A percentile compares a stretch with the other conserved stretches of the same genome.
phyloP scores from a whole-genome alignment of 2,888 invertebrate species.

The Celastrina argiolus region DNA sequence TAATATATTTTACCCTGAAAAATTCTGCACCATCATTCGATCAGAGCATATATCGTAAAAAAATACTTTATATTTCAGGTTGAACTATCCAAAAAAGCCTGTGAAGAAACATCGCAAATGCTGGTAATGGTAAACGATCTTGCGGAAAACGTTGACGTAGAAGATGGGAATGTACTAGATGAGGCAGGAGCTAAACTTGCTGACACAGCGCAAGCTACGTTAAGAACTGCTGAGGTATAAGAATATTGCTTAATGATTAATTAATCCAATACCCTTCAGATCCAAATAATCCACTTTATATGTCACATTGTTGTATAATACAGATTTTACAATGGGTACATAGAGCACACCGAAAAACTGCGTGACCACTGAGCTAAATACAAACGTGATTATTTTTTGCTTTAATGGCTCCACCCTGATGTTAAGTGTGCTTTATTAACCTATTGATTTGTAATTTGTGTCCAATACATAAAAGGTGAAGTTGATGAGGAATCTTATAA shows the following conservation, averaged over 20 bases:
- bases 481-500: not conserved
- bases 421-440: no score
- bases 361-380: no score
- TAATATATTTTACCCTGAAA: not conserved
- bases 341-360: no score
- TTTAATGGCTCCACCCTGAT: no score
- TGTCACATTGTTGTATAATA: no score
- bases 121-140: slow-evolving; percentile 38
- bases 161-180: slow-evolving; percentile 34
- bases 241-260: not conserved
- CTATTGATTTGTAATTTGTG: no score
- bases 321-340: no score
- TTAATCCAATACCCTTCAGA: no score
- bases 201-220: slow-evolving; percentile 41
- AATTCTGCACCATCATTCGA: no score
- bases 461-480: not conserved
- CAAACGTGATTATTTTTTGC: no score
- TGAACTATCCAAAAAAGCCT: slow-evolving; percentile 8
- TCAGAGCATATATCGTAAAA: not conserved
- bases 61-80: not conserved
- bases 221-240: slow-evolving; percentile 43
- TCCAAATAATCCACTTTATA: no score
- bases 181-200: slow-evolving; percentile 35
- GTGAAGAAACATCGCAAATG: slow-evolving; percentile 28
- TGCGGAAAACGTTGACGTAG: slow-evolving; percentile 35